Conservation (phyloP, 2,797 vertebrate species). For the Amniataba percoides region DNA sequence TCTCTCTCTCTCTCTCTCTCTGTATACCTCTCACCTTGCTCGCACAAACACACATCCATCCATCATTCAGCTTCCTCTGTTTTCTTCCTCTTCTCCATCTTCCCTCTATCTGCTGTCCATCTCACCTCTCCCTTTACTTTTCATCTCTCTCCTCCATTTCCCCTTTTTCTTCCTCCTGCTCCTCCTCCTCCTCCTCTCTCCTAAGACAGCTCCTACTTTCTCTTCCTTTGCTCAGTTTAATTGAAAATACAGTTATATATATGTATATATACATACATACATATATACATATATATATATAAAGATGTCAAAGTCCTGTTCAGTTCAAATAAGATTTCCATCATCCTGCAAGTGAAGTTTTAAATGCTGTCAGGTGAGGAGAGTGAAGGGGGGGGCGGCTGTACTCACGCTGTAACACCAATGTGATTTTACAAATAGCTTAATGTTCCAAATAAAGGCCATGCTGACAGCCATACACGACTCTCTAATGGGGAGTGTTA, state of each 20-base stretch:
- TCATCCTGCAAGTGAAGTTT: slow-evolving; percentile 30
- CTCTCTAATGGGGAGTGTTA: slow-evolving; percentile 68
- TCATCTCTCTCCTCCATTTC: slow-evolving; percentile 21
- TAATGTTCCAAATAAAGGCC: slow-evolving; percentile 65
- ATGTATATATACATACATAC: too few relatives aligned
- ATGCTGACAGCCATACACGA: slow-evolving; percentile 63
- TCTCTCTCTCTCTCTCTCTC: slow-evolving; percentile 39
- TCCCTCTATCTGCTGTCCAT: slow-evolving; percentile 52
- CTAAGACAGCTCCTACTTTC: slow-evolving; percentile 29
- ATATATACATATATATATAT: too few relatives aligned
- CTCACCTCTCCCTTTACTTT: slow-evolving; percentile 38
- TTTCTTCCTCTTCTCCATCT: slow-evolving; percentile 53
- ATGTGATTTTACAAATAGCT: slow-evolving; percentile 50
- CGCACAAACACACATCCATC: slow-evolving; percentile 68
- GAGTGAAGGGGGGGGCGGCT: not conserved
- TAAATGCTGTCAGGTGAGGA: slow-evolving; percentile 26
- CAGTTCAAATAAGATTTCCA: slow-evolving; percentile 6
- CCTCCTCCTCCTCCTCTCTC: not conserved
- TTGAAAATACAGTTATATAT: slow-evolving; percentile 59
- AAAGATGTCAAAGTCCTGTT: slow-evolving; percentile 66
- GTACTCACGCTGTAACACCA: slow-evolving; percentile 2
- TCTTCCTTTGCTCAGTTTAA: slow-evolving; percentile 33
- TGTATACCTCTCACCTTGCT: slow-evolving; percentile 35
- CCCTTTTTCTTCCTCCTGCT: slow-evolving; percentile 4
- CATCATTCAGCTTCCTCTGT: slow-evolving; percentile 57